Base-by-base conservation (phyloP, 2,888 invertebrate species). In the Cataglyphis albicans region DNA sequence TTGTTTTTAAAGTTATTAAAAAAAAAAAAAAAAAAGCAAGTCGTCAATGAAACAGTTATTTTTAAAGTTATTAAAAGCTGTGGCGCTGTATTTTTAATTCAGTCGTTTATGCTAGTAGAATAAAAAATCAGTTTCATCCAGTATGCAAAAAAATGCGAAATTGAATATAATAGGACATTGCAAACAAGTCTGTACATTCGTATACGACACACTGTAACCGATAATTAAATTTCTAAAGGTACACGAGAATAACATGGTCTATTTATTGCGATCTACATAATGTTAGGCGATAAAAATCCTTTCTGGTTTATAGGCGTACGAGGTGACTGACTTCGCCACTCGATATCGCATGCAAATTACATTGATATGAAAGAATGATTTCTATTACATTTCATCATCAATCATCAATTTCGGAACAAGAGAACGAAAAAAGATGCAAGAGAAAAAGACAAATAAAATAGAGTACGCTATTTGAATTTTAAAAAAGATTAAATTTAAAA, bases 271-370 rank as follows among this genome's bases (percentile, higher is more conserved):
- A 2, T 15, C 38, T 3, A 29, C 44, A 76, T 38, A 55, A 57
- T 57, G 55, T 35, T 55, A 38, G n/a, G 38, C 29, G 76, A 76
- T 55, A 76, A 76, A 67, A 25, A 57, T 21, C 38, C 32, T 41
- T 59, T 59, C 35, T 29, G 44, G 29, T 10, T n/a, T 18, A 48
- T 52, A 25, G 25, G 29, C 25, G 25, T 64, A 64, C 9, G 38
- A 67, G 55, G 4, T n/a, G n/a, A 76, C 10, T 68, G 29, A 76
- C 55, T 75, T 75, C 25, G 38, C 10, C 25, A 57, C 29, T 38
- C 55, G 41, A 76, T 52, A 3, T 75, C 55, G 55, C 29, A 15
- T 38, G 38, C 32, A 57, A 76, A 41, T 76, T 38, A 55, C 38
- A 12, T 12, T 59, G 70, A 80, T 59, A 44, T 25, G 1, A 29